Conservation (phyloP, 2,888 invertebrate genomes). For the Theretra japonica region DNA sequence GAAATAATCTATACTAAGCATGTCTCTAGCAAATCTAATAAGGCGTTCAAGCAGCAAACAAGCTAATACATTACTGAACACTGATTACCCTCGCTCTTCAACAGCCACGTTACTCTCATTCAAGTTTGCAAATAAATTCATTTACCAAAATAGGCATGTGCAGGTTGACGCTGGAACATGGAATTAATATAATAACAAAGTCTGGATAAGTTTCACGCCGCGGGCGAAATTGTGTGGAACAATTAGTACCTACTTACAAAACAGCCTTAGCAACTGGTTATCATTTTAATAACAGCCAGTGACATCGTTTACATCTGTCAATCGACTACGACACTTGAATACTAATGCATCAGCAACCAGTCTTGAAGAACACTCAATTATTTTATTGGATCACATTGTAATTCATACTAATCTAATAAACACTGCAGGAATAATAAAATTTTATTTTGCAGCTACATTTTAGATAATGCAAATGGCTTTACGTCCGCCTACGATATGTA, state of each 20-base stretch:
- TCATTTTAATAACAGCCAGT: background rate
- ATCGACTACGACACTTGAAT: slow-evolving; percentile 6
- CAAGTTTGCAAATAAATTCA: background rate
- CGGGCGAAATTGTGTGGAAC: background rate
- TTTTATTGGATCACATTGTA: too few relatives aligned
- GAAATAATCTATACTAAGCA: too few relatives aligned
- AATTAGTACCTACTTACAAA: background rate
- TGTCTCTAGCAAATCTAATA: too few relatives aligned
- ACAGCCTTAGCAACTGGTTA: background rate
- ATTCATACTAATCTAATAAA: too few relatives aligned
- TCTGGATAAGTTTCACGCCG: background rate
- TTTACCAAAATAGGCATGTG: background rate
- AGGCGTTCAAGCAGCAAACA: too few relatives aligned
- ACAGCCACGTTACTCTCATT: too few relatives aligned
- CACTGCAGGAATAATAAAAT: too few relatives aligned
- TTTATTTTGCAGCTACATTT: too few relatives aligned
- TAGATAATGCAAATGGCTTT: too few relatives aligned
- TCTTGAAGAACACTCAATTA: background rate
- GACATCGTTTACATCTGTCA: slow-evolving; percentile 3
- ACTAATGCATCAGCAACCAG: background rate
- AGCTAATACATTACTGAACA: too few relatives aligned
- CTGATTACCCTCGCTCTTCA: too few relatives aligned
- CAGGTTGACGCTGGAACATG: background rate
- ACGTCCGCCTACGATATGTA: too few relatives aligned
- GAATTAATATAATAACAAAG: background rate